Percentiles rank a stretch among this genome's conserved stretches.
These are phyloP conservation scores for Amorpha juglandis DNA, from an alignment of 2,888 invertebrate species.

Conservation along the genomic window DNA sequence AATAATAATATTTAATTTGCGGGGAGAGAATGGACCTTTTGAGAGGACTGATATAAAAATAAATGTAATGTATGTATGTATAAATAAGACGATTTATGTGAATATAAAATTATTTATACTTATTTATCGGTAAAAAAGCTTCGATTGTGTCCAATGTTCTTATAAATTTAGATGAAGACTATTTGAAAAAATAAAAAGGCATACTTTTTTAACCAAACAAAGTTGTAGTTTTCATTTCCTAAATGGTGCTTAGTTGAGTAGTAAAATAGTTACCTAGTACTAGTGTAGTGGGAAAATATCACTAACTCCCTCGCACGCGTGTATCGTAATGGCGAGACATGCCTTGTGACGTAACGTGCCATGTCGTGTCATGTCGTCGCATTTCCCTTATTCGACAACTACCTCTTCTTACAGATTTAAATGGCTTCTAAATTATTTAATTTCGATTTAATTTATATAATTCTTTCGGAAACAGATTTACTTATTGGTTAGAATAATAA, in stretches of 20 bases:
- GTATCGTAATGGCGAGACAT: too few species aligned
- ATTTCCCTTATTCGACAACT: too few species aligned
- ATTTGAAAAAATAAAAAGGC: conserved; percentile 84
- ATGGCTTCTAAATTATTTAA: too few species aligned
- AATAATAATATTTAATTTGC: conserved; percentile 83
- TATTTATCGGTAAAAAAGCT: conserved; percentile 84
- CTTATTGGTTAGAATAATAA: too few species aligned
- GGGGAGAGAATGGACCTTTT: conserved; percentile 85
- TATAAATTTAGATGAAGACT: conserved; percentile 85
- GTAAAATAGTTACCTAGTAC: neutral
- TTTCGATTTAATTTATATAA: too few species aligned
- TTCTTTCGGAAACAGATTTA: too few species aligned
- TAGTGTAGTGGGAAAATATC: too few species aligned
- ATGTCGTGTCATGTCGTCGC: too few species aligned
- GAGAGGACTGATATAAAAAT: conserved; percentile 85
- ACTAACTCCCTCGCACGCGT: too few species aligned
- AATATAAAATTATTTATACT: conserved; percentile 85
- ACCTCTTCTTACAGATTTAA: too few species aligned
- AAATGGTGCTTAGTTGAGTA: neutral
- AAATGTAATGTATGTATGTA: conserved; percentile 85
- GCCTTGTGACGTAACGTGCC: too few species aligned
- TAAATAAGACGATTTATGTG: conserved; percentile 83
- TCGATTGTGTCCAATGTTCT: conserved; percentile 85
- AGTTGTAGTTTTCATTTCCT: conserved; percentile 57
- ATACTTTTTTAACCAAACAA: conserved; percentile 84